Conservation (phyloP, 2,113 vertebrate genomes). For the Felis catus region DNA sequence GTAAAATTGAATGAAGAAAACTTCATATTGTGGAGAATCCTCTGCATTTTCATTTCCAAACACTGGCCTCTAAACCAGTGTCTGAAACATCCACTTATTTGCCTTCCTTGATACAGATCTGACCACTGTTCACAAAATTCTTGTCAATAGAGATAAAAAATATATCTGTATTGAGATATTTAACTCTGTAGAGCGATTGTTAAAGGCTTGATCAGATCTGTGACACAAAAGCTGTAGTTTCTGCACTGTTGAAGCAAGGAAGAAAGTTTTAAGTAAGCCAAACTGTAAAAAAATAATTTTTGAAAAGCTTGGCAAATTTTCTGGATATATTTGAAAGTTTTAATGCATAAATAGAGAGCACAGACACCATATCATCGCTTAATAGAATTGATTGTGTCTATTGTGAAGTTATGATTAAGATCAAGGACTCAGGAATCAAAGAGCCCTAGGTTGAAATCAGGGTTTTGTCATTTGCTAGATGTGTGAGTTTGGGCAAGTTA, state of each 20-base stretch:
- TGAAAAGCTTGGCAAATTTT: background rate
- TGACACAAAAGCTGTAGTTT: background rate
- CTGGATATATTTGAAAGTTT: background rate
- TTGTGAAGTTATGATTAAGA: background rate
- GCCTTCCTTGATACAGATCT: background rate
- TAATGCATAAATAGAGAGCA: background rate
- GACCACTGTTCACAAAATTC: background rate
- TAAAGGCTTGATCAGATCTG: background rate
- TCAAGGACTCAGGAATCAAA: background rate
- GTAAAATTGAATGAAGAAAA: background rate
- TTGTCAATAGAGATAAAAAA: background rate
- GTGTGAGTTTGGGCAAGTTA: background rate
- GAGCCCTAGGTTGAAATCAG: background rate
- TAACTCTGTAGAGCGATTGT: background rate
- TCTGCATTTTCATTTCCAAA: background rate
- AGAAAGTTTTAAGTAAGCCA: background rate
- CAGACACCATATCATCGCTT: background rate
- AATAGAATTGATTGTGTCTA: background rate
- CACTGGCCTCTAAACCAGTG: background rate
- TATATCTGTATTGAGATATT: background rate
- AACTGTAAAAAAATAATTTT: background rate
- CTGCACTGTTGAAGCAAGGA: background rate
- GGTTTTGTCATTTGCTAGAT: background rate
- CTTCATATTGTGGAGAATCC: background rate
- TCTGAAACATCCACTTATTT: background rate